Evolutionary conservation across 2,113 vertebrate genomes (phyloP).

Genomic region (Cinclus mexicanus): DNA sequence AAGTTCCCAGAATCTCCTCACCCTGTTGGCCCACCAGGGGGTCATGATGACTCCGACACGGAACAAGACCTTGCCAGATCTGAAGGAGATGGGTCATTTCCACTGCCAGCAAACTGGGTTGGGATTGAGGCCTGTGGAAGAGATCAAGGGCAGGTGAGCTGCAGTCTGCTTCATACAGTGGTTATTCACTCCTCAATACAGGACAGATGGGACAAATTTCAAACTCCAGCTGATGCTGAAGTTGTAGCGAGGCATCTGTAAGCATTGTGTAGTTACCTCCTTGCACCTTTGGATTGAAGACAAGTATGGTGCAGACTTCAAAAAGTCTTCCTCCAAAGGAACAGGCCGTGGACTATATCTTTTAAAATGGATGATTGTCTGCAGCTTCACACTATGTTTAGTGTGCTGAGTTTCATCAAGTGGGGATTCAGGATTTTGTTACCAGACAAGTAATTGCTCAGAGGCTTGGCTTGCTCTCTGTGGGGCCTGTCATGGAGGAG

Average conservation of each 20-base stretch:
- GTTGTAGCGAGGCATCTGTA: not conserved
- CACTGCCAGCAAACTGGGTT: conserved; percentile 74
- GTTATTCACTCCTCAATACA: not conserved
- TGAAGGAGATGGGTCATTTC: conserved; percentile 78
- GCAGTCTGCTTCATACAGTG: not conserved
- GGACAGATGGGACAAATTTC: not conserved
- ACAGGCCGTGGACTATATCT: not conserved
- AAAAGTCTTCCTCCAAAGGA: not conserved
- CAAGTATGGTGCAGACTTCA: not conserved
- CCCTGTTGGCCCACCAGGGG: conserved; percentile 88
- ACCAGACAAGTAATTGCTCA: not conserved
- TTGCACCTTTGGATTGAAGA: not conserved
- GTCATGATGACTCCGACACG: conserved; percentile 76
- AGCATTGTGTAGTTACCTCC: not conserved
- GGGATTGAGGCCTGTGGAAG: conserved; percentile 70
- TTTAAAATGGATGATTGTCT: not conserved
- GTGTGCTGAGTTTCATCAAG: not conserved
- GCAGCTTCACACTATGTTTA: not conserved
- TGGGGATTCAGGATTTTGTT: not conserved
- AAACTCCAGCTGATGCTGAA: not conserved
- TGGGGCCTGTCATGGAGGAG: not conserved
- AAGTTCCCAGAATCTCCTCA: conserved; percentile 91
- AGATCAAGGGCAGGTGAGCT: conserved; percentile 74
- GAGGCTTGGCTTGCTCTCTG: not conserved
- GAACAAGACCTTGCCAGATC: conserved; percentile 81